phyloP scores from a whole-genome alignment of 2,113 vertebrate species.

The Mohoua ochrocephala region DNA sequence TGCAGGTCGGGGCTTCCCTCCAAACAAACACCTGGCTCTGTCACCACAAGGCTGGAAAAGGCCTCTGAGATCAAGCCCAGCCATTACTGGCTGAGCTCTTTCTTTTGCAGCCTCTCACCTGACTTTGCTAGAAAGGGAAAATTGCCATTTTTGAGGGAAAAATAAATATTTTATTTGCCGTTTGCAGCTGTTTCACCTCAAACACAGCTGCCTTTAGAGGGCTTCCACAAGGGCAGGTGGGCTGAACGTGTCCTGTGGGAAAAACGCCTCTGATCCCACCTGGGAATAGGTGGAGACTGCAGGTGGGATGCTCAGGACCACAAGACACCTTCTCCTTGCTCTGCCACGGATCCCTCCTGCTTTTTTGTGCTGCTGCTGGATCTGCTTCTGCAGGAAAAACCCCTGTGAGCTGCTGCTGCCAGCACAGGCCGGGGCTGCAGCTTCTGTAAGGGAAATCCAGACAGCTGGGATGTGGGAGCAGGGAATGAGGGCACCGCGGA shows the following conservation, averaged over 20 bases:
- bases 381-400: neutral
- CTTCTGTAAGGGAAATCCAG: neutral
- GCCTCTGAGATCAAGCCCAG: neutral
- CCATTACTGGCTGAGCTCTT: neutral
- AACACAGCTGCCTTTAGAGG: neutral
- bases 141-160: accelerated
- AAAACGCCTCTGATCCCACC: accelerated
- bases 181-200: neutral
- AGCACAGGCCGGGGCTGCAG: accelerated
- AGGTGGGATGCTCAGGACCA: neutral
- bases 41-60: neutral
- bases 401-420: neutral
- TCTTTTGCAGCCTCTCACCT: neutral
- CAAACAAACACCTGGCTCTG: neutral
- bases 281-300: neutral
- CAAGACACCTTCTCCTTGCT: accelerated
- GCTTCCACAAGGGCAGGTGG: accelerated
- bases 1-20: neutral
- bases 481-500: neutral
- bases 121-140: neutral
- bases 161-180: accelerated
- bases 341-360: neutral
- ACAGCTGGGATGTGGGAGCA: neutral
- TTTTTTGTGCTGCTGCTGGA: accelerated
- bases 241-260: accelerated